phyloP scores from a whole-genome alignment of 1,140 invertebrate genomes.

The Euwallacea similis region DNA sequence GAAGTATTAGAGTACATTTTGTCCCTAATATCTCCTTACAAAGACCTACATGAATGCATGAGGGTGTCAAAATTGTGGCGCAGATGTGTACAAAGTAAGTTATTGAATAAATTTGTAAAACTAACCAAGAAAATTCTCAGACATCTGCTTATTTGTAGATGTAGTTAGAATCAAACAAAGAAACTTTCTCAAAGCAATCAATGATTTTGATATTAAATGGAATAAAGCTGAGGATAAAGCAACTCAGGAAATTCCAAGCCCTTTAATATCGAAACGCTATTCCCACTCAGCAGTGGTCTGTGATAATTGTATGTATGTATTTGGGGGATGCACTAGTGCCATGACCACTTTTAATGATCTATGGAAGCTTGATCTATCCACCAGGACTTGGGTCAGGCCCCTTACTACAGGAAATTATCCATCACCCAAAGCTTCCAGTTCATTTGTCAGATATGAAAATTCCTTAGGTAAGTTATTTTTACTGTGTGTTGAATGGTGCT shows the following conservation, averaged over 20 bases:
- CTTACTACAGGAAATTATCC: conserved; percentile 87
- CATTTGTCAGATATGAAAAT: conserved; percentile 84
- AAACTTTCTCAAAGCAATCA: conserved; percentile 69
- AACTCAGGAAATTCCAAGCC: conserved; percentile 58
- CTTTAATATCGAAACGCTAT: conserved; percentile 84
- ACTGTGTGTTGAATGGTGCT: neutral
- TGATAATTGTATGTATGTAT: conserved; percentile 88
- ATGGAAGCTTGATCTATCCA: conserved; percentile 89
- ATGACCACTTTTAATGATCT: conserved; percentile 97
- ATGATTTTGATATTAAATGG: conserved; percentile 71
- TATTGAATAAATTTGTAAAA: conserved; percentile 71
- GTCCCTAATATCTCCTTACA: conserved; percentile 84
- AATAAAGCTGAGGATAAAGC: conserved; percentile 65
- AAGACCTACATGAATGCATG: conserved; percentile 83
- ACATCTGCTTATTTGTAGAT: conserved; percentile 60
- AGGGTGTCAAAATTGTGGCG: conserved; percentile 85
- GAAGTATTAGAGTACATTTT: conserved; percentile 93
- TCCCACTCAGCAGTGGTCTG: conserved; percentile 87
- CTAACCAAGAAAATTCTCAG: conserved; percentile 65
- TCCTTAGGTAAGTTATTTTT: conserved; percentile 52
- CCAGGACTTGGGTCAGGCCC: conserved; percentile 79
- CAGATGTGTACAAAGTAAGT: conserved; percentile 72
- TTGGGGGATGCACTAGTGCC: conserved; percentile 93
- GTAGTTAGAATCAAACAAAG: conserved; percentile 69
- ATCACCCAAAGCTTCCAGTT: conserved; percentile 93